phyloP scores from a whole-genome alignment of 2,113 vertebrate genomes.

The Pheucticus melanocephalus region DNA sequence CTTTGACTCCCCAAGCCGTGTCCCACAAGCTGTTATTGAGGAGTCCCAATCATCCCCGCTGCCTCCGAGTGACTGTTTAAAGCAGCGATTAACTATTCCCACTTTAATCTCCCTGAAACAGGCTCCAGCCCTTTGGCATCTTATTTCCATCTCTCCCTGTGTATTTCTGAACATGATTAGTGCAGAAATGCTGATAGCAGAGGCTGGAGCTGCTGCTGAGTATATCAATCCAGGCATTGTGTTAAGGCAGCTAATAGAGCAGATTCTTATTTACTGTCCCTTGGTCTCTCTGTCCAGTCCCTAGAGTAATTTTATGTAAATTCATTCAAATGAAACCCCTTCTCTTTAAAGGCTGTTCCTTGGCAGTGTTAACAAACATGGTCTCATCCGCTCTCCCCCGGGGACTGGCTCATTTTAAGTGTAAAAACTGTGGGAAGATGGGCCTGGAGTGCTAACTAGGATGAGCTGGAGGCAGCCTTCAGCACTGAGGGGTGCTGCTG shows the following conservation, averaged over 20 bases:
- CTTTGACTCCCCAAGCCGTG: background rate
- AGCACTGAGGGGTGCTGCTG: background rate
- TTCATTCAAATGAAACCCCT: conserved; percentile 37
- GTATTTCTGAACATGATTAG: conserved; percentile 27
- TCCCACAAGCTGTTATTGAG: background rate
- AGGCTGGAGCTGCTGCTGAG: background rate
- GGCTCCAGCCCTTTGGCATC: conserved; percentile 47
- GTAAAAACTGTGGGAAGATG: conserved; percentile 1
- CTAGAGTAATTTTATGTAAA: conserved; percentile 52
- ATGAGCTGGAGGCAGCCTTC: background rate
- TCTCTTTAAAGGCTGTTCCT: conserved; percentile 16
- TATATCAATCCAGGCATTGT: conserved; percentile 4
- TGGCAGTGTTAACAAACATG: conserved; percentile 4
- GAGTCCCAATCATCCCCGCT: background rate
- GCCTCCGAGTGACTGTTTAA: background rate
- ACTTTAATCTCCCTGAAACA: conserved; percentile 48
- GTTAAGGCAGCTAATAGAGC: conserved; percentile 15
- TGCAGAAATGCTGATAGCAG: background rate
- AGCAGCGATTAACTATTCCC: conserved; percentile 34
- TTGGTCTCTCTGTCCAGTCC: background rate
- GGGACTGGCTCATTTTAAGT: conserved; percentile 14
- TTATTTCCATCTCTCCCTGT: conserved; percentile 33
- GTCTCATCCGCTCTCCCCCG: background rate
- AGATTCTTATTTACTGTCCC: conserved; percentile 18
- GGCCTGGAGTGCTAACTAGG: background rate